Evolutionary conservation across 2,888 invertebrate species (phyloP).

Genomic region (Crocallis elinguaria): DNA sequence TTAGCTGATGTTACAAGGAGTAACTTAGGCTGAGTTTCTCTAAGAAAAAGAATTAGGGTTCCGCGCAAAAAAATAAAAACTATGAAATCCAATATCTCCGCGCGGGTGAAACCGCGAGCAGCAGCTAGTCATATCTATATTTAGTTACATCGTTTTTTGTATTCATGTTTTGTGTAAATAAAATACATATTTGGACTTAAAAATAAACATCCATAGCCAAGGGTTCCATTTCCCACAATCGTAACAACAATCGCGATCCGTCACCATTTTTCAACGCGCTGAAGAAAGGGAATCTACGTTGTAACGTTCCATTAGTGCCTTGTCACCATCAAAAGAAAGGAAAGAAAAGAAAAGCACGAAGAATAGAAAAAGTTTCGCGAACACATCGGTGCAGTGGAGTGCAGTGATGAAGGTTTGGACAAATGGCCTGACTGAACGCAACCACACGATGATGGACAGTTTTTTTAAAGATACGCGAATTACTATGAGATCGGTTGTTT

Average conservation of each 20-base stretch:
- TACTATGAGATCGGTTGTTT: too few relatives aligned
- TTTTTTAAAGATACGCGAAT: background rate
- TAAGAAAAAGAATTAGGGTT: too few relatives aligned
- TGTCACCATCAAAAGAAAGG: conserved; percentile 68
- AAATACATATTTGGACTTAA: background rate
- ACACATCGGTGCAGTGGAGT: conserved; percentile 38
- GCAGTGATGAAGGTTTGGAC: conserved; percentile 42
- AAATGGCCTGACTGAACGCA: background rate
- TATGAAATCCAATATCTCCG: too few relatives aligned
- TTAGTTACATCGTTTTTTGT: too few relatives aligned
- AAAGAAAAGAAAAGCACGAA: conserved; percentile 46
- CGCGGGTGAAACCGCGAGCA: too few relatives aligned
- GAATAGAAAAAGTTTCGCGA: conserved; percentile 46
- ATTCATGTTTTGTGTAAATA: too few relatives aligned
- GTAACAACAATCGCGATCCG: conserved; percentile 42
- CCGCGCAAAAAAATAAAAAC: too few relatives aligned
- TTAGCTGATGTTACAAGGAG: too few relatives aligned
- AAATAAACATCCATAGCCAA: conserved; percentile 12
- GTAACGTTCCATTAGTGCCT: conserved; percentile 77
- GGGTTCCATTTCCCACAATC: conserved; percentile 23
- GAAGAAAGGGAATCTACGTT: conserved; percentile 62
- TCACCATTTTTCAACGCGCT: conserved; percentile 59
- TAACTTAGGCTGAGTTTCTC: too few relatives aligned
- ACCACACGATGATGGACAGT: background rate
- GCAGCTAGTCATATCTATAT: too few relatives aligned